Conservation (phyloP, 2,888 invertebrate species). For the Esperia sulphurella region DNA sequence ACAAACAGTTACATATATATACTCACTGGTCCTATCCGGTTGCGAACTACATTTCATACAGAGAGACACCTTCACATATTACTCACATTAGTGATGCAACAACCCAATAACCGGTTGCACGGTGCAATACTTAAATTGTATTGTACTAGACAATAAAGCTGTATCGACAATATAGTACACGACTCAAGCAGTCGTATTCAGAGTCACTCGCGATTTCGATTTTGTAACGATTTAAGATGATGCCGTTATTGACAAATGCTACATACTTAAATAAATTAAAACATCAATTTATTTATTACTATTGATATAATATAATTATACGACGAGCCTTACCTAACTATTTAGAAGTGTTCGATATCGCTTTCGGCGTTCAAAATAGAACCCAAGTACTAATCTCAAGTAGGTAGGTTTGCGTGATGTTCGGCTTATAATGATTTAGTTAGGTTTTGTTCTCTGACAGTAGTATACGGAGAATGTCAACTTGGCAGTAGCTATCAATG, state of each 20-base stretch:
- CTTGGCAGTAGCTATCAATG: too few species aligned
- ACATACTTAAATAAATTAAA: too few species aligned
- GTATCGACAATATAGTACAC: conserved; percentile 9
- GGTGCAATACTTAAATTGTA: conserved; percentile 12
- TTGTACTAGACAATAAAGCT: conserved; percentile 16
- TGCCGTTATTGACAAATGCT: background rate
- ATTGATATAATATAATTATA: too few species aligned
- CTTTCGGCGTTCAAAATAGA: conserved; percentile 31
- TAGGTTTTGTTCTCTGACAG: background rate
- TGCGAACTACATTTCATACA: conserved; percentile 19
- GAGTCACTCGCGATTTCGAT: background rate
- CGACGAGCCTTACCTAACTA: too few species aligned
- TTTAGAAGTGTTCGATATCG: background rate
- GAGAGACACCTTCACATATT: conserved; percentile 17
- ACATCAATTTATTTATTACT: too few species aligned
- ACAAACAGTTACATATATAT: conserved; percentile 16
- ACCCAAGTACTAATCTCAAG: background rate
- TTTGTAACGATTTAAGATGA: too few species aligned
- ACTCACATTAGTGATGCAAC: conserved; percentile 43
- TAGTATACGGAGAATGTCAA: too few species aligned
- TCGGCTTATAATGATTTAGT: background rate
- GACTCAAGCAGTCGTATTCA: background rate
- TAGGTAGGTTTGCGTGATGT: background rate
- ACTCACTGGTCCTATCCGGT: conserved; percentile 23
- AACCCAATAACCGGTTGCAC: conserved; percentile 32